Conservation (phyloP, 2,113 vertebrate species). For the Cisticola juncidis region DNA sequence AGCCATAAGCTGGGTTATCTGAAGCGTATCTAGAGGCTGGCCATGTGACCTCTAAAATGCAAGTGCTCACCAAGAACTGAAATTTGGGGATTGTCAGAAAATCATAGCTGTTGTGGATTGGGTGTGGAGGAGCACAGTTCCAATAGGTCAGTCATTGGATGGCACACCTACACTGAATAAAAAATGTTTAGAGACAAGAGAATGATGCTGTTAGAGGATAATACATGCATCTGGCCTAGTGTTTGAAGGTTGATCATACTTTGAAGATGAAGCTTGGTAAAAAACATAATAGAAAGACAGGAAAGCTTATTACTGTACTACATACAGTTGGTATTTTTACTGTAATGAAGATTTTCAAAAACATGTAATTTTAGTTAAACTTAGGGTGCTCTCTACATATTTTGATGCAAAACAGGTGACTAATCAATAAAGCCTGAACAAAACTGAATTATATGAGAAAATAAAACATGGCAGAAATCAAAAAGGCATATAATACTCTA, state of each 20-base stretch:
- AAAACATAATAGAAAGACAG: neutral
- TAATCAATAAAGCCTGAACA: neutral
- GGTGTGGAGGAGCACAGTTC: neutral
- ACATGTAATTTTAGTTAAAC: neutral
- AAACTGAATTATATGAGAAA: neutral
- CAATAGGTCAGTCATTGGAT: neutral
- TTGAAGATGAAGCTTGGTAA: neutral
- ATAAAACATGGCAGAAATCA: neutral
- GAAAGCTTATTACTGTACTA: neutral
- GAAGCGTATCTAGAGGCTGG: neutral
- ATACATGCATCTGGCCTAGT: neutral
- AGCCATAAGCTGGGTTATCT: neutral
- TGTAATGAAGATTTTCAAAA: neutral
- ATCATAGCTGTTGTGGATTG: neutral
- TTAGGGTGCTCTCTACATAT: neutral
- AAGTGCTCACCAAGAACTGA: neutral
- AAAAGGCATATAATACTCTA: slow-evolving; percentile 23
- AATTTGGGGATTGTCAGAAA: neutral
- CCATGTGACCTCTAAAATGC: neutral
- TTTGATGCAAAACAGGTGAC: neutral
- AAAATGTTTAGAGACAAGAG: neutral
- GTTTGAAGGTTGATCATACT: neutral
- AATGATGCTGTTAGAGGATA: neutral
- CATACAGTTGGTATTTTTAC: neutral
- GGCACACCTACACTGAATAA: neutral